phyloP scores from a whole-genome alignment of 2,888 invertebrate species.

The Iphiclides podalirius region DNA sequence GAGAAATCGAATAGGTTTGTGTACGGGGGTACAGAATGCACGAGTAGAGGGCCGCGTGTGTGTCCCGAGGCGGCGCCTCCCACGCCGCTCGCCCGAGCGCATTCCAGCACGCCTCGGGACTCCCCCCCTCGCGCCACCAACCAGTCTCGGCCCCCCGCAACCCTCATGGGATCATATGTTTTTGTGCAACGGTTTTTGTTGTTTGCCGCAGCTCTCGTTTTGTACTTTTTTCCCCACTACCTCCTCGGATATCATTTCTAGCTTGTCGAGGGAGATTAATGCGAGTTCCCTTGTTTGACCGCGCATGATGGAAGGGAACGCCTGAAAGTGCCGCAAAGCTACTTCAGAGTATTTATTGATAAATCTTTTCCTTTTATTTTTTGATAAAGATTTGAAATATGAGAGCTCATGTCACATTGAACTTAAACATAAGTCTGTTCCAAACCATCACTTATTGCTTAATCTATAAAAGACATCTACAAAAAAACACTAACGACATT shows the following conservation, averaged over 20 bases:
- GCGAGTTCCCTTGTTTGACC: neutral
- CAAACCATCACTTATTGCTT: too few relatives aligned
- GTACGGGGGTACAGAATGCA: slow-evolving; percentile 57
- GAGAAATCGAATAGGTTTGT: slow-evolving; percentile 67
- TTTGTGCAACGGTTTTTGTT: slow-evolving; percentile 81
- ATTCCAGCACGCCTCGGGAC: slow-evolving; percentile 77
- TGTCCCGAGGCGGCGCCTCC: slow-evolving; percentile 67
- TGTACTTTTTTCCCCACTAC: slow-evolving; percentile 63
- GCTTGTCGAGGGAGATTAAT: slow-evolving; percentile 35
- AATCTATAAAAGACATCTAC: too few relatives aligned
- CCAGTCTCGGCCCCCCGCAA: slow-evolving; percentile 45
- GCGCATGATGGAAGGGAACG: neutral
- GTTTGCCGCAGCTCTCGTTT: slow-evolving; percentile 73
- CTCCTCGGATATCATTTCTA: slow-evolving; percentile 62
- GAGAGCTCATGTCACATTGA: too few relatives aligned
- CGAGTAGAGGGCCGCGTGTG: slow-evolving; percentile 57
- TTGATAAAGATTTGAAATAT: too few relatives aligned
- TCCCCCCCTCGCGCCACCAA: slow-evolving; percentile 44
- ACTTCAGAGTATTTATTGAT: too few relatives aligned
- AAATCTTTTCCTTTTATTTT: too few relatives aligned
- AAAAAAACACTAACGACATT: too few relatives aligned
- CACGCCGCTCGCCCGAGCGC: slow-evolving; percentile 76
- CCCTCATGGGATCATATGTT: slow-evolving; percentile 79
- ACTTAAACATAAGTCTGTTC: too few relatives aligned
- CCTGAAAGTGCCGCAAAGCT: neutral